Evolutionary conservation across 2,113 vertebrate genomes (phyloP), one percentile per base, ranked within the genome.

Genomic region (Oreochromis aureus): DNA sequence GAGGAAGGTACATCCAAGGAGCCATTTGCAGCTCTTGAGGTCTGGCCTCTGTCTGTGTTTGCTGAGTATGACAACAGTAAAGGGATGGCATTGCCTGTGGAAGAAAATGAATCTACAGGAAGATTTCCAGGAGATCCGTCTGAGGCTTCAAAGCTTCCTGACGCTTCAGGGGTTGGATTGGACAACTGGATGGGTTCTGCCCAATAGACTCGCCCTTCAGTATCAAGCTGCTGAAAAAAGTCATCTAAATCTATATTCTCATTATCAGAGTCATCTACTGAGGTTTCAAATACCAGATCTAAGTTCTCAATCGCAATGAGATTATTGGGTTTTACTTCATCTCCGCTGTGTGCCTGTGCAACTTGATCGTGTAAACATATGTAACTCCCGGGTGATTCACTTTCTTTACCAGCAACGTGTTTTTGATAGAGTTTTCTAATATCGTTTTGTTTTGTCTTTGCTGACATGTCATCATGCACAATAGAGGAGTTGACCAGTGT

Each of bases 131-230:
- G 5, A 30, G 63, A 39, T 48, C 9, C 18, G 2, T 80, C 59
- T 73, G 83, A 56, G 27, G 16, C 10, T 32, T 91, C 89, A 44
- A 78, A 18, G 59, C 80, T 88, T 9, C 24, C 58, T 13, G 89
- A 85, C 1, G 46, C 61, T 69, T 59, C 81, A 27, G 63, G 63
- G 12, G 34, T 61, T 5, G 76, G 13, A 84, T 22, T 85, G 16
- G 48, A 89, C 41, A 94, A 9, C 44, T 82, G 63, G 41, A 94
- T 30, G 5, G 93, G 94, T 66, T 95, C 94, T 18, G 94, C 94
- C 94, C 94, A 95, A 15, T 94, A 95, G 7, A 87, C 90, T 12
- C 11, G 51, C 2, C 91, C 87, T 56, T 94, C 93, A 13, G 56
- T 51, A 51, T 92, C 88, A 55, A 93, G 85, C 59, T 92, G 92